Evolutionary conservation across 2,113 vertebrate species (phyloP), one percentile per base, ranked within the genome.

Genomic region (Fulmarus glacialis): DNA sequence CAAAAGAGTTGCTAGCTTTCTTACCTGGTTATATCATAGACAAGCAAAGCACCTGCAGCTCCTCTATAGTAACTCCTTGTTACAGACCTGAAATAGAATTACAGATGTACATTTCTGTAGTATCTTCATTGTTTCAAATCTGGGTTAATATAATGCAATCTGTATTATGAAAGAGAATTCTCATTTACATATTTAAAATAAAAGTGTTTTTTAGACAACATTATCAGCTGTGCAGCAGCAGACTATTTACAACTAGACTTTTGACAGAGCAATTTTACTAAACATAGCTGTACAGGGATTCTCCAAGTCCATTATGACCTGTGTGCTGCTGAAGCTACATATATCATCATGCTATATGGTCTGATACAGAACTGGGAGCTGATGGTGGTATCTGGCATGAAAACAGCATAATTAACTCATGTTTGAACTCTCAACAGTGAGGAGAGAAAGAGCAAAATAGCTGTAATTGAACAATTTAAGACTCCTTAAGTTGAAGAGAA

Each of bases 21-120:
- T 98, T 98, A 99, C 99, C 99, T 99, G 98, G 99, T 99, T 98
- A 99, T 99, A 96, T 99, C 99, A 87, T 99, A 99, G 95, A 99
- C 99, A 68, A 99, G 99, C 87, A 99, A 98, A 48, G 99, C 99
- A 90, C 99, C 99, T 4, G 99, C 99, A 22, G 99, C 99, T 68
- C 99, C 99, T 99, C 99, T 98, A 96, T 99, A 99, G 97, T 99
- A 99, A 97, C 99, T 99, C 97, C 99, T 99, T 77, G 99, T 99
- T 98, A 99, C 99, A 91, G 99, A 99, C 85, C 99, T 99, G 98
- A 97, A 99, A 81, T 66, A 98, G 34, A 97, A 82, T 38, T 42
- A 43, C 11, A 92, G 68, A 60, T 58, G 22, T 5, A 38, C 12
- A 20, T 52, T 91, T 92, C 75, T 67, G 27, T 24, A 52, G 8